Evolutionary conservation across 2,888 invertebrate genomes (phyloP), one percentile per base, ranked within the genome.

Genomic region (Tupiocoris notatus): DNA sequence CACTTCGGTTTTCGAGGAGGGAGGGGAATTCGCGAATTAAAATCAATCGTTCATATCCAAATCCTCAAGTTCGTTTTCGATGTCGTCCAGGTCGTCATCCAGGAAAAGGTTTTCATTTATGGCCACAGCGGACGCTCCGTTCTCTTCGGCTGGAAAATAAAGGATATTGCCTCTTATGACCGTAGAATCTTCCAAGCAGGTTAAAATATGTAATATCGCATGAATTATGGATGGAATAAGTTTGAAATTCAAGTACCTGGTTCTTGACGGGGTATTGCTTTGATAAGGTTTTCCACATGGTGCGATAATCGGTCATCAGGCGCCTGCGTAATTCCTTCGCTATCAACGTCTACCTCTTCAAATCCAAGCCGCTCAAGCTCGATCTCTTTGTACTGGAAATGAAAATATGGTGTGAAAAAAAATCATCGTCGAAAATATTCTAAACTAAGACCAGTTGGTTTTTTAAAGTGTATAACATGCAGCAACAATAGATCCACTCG

Each of bases 41-140:
- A n/a, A n/a, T 61, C 61, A 70, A 22, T 78, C 78, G 66, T 80
- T 79, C 7, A 80, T 76, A 63, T 80, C 79, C 65, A 80, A 57
- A 59, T 92, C 92, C 82, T 93, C 90, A 78, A 95, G 85, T 84
- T 95, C 94, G 82, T 94, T 93, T 81, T 94, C 91, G 80, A 92
- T 83, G 77, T 88, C 90, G 79, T 90, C 93, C 74, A 94, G 85
- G 82, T 94, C 93, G 82, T 92, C 84, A 63, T 85, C 95, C 22
- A 92, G 88, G 87, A 96, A 96, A n/a, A 96, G 88, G 85, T 95
- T 93, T 84, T 95, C 95, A 84, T 96, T 95, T 81, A 96, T 95
- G 71, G 94, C 92, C 59, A 92, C 91, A 59, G 76, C 68, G 6
- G 75, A 76, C 24, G 73, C 78, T 23, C 78, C 77, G 62, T 75